Evolutionary conservation across 1,140 invertebrate genomes (phyloP), one percentile per base, ranked within the genome.

Genomic region (Centruroides sculpturatus): DNA sequence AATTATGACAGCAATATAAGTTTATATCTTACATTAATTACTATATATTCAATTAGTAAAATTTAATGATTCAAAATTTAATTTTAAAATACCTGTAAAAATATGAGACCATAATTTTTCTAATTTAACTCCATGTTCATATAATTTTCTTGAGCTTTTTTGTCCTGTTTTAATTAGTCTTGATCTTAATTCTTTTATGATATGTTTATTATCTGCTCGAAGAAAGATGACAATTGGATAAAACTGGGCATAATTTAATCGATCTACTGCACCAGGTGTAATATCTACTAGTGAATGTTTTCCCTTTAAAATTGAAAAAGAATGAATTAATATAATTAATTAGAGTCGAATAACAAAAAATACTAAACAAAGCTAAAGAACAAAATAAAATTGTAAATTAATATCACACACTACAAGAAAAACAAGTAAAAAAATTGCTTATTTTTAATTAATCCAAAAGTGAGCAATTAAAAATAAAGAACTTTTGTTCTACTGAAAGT

Each of bases 201-300:
- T 82, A 67, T 92, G 89, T 71, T 98, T 97, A 59, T 83, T 89
- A 69, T 99, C 95, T 0, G 93, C 89, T 73, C 94, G 89, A 54
- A 98, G 78, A 74, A 95, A 95, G 63, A 99, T 86, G 7, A 98
- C 94, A 65, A 99, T 92, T 1, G 96, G 96, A 76, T 97, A 97
- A 75, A 97, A 94, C 76, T 98, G 94, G 47, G 94, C 92, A 72
- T 97, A 95, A 79, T 98, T 98, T 12, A 99, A 78, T 61, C 92
- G 81, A 74, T 99, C 95, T 4, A 99, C 93, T 1, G 94, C 93
- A 72, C 92, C 92, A 1, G 95, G 95, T 0, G 91, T 96, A 6
- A 99, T 91, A 72, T 98, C 95, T 49, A 99, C 73, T 3, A 99
- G 75, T 5, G 92, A 92, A 71, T 99, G 96, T 69, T 94, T 93